These are phyloP conservation scores for Sebastolobus alascanus DNA, from an alignment of 2,797 vertebrate species.

Conservation along the genomic window DNA sequence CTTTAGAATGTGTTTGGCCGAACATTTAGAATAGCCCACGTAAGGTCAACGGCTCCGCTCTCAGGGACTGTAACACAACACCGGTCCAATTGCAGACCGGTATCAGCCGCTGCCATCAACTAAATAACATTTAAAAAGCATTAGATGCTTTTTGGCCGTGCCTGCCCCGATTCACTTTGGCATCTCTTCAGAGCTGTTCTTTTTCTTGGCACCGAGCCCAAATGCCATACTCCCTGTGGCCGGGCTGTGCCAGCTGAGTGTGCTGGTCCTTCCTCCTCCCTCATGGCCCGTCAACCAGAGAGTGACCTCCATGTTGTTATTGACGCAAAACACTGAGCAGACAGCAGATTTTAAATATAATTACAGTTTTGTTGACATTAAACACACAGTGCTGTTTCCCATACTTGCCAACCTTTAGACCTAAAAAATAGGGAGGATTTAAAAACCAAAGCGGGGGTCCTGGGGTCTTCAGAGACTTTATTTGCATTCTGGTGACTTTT, in stretches of 20 bases:
- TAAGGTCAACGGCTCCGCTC: constrained; percentile 76
- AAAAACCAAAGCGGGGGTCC: too few species aligned
- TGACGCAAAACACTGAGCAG: constrained; percentile 32
- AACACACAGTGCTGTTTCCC: not conserved
- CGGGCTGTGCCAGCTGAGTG: constrained; percentile 78
- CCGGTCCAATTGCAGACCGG: constrained; percentile 55
- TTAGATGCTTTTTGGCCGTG: constrained; percentile 79
- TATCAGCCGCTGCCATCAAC: constrained; percentile 80
- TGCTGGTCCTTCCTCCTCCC: constrained; percentile 62
- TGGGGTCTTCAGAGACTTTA: too few species aligned
- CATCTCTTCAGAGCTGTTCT: constrained; percentile 75
- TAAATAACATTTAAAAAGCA: constrained; percentile 86
- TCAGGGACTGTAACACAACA: constrained; percentile 71
- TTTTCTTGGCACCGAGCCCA: constrained; percentile 80
- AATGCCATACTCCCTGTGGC: constrained; percentile 74
- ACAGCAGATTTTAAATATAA: constrained; percentile 31
- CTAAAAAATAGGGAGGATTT: too few species aligned
- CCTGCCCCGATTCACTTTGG: constrained; percentile 72
- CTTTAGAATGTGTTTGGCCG: constrained; percentile 74
- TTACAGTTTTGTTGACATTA: constrained; percentile 39
- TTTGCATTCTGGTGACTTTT: too few species aligned
- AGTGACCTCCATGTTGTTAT: constrained; percentile 55
- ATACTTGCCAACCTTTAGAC: too few species aligned
- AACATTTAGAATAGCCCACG: constrained; percentile 71
- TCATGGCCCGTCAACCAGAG: constrained; percentile 41